Conservation (phyloP, 2,888 invertebrate genomes). For the Calliopum simillimum region DNA sequence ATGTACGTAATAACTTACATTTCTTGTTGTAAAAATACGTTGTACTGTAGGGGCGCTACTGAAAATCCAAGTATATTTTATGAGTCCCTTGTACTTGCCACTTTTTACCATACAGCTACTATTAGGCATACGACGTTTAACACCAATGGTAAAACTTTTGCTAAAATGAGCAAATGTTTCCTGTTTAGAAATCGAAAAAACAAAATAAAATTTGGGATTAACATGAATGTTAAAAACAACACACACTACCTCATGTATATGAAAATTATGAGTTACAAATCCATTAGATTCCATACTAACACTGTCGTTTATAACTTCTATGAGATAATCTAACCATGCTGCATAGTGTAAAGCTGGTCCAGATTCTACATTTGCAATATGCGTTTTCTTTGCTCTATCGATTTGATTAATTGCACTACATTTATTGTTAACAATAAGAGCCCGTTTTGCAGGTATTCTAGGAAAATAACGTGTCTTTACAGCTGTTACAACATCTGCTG, state of each 20-base stretch:
- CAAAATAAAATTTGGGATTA: slow-evolving; percentile 4
- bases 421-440: slow-evolving; percentile 51
- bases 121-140: slow-evolving; percentile 76
- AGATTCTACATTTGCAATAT: slow-evolving; percentile 22
- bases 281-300: slow-evolving; percentile 78
- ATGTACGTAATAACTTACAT: slow-evolving; percentile 48
- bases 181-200: slow-evolving; percentile 61
- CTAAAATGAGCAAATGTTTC: slow-evolving; percentile 79
- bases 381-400: neutral
- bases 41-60: slow-evolving; percentile 78
- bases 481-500: slow-evolving; percentile 50
- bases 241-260: slow-evolving; percentile 73
- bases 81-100: slow-evolving; percentile 75
- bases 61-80: slow-evolving; percentile 79
- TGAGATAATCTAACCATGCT: slow-evolving; percentile 81
- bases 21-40: slow-evolving; percentile 76
- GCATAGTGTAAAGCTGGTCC: slow-evolving; percentile 69
- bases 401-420: neutral
- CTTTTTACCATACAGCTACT: slow-evolving; percentile 73
- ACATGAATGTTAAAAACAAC: too few species aligned
- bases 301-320: slow-evolving; percentile 80
- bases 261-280: slow-evolving; percentile 76
- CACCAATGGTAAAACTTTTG: slow-evolving; percentile 75
- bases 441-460: slow-evolving; percentile 53
- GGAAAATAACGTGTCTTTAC: slow-evolving; percentile 54